A percentile compares a stretch with the other conserved stretches of the same genome.
These are phyloP conservation scores for Drosophila ironensis DNA, from an alignment of 1,140 invertebrate genomes.

Conservation along the genomic window DNA sequence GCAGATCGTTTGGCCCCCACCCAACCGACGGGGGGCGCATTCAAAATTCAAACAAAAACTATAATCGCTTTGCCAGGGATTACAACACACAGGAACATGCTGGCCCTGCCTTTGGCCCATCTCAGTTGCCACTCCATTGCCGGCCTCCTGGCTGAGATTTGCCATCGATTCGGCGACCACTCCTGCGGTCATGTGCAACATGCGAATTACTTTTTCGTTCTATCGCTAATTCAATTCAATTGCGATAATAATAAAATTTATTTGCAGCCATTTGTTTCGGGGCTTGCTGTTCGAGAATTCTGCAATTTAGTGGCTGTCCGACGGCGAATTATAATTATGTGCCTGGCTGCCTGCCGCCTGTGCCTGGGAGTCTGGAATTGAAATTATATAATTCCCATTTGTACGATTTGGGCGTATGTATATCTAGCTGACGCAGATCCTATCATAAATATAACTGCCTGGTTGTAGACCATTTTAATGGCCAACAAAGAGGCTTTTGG, in stretches of 20 bases:
- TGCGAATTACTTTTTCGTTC: conserved; percentile 61
- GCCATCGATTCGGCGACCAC: conserved; percentile 5
- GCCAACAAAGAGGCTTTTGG: conserved; percentile 4
- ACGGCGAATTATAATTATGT: conserved; percentile 66
- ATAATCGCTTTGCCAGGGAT: conserved; percentile 61
- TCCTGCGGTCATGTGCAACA: conserved; percentile 53
- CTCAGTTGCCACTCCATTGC: not conserved
- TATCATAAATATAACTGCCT: conserved; percentile 2
- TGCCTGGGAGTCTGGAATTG: conserved; percentile 16
- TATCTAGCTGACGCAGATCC: not conserved
- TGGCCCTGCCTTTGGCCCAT: not conserved
- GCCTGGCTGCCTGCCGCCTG: conserved; percentile 15
- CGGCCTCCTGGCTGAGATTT: conserved; percentile 28
- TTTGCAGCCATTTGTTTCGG: conserved; percentile 61
- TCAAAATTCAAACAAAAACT: conserved; percentile 59
- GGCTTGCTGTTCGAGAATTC: conserved; percentile 20
- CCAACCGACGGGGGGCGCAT: conserved; percentile 5
- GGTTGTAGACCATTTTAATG: conserved; percentile 18
- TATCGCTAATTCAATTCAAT: conserved; percentile 70
- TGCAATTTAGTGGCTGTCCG: conserved; percentile 50
- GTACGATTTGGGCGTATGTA: not conserved
- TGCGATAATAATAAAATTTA: conserved; percentile 75
- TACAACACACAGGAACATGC: conserved; percentile 56
- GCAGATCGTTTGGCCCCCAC: conserved; percentile 2
- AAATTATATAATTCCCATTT: conserved; percentile 33